Conservation (phyloP, 2,113 vertebrate genomes). For the Chaetorhynchus papuensis region DNA sequence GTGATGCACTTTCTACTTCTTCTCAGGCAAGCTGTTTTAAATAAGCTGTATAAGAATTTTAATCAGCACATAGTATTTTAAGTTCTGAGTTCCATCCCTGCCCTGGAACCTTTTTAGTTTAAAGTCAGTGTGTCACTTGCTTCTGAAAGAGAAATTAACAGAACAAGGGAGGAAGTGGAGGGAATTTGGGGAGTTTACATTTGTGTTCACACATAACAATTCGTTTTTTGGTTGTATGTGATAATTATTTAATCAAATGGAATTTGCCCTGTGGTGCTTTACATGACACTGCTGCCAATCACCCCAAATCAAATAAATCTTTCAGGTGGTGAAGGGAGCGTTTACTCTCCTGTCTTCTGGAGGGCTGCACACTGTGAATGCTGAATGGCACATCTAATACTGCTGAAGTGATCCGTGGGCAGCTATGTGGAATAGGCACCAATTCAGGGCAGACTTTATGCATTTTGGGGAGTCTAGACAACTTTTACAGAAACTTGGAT, state of each 20-base stretch:
- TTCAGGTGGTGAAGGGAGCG: not conserved
- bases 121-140: not conserved
- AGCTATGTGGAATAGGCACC: not conserved
- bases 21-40: not conserved
- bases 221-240: constrained; percentile 3
- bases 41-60: not conserved
- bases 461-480: not conserved
- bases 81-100: not conserved
- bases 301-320: not conserved
- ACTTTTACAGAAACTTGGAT: not conserved
- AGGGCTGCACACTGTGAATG: not conserved
- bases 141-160: not conserved
- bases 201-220: constrained; percentile 5
- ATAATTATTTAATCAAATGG: constrained; percentile 38
- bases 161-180: constrained; percentile 4
- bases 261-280: not conserved
- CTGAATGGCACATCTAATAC: not conserved
- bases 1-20: not conserved
- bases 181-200: not conserved
- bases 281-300: not conserved
- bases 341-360: not conserved
- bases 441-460: not conserved
- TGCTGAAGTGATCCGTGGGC: not conserved
- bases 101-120: not conserved
- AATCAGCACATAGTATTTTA: not conserved